Evolutionary conservation across 2,797 vertebrate genomes (phyloP), one percentile per base, ranked within the genome.

Genomic region (Cuniculus paca): DNA sequence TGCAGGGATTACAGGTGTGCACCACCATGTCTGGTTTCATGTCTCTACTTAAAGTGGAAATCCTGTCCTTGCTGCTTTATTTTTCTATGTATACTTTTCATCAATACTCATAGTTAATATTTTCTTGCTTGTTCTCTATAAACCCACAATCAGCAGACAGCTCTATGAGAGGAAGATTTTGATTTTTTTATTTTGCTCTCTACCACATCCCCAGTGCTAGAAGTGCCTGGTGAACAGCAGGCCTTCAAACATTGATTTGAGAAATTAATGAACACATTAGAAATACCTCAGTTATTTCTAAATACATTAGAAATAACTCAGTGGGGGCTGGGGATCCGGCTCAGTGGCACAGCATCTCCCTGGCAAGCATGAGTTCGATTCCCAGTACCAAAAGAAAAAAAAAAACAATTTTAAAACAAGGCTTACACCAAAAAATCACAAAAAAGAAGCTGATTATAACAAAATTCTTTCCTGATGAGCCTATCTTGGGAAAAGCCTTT

Each of bases 401-500:
- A 54, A 54, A 54, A 50, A 22, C 63, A 42, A 52, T 63, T 52
- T 92, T 81, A 95, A 95, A 88, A 81, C 54, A 68, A 39, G 42
- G 70, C 75, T 90, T 26, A 2, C 26, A 95, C 70, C 63, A 80
- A 93, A 63, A 87, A 39, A 85, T 65, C 65, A 31, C 56, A 61
- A 87, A 77, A 68, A 50, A 78, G 88, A 28, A 75, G 56, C 9
- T 65, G 70, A 95, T 93, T 16, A n/a, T 19, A 91, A 20, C 42
- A 26, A 91, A 95, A 79, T 70, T 77, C 77, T 70, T 84, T 61
- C 78, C 28, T 34, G 42, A 68, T 75, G 20, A 87, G 56, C 72
- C 82, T 65, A 87, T 65, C 90, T 85, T 54, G 77, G 70, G 88
- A 58, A 70, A 96, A 89, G 56, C 1, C 39, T 61, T 89, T 79